A percentile compares a stretch with the other conserved stretches of the same genome.
phyloP scores from a whole-genome alignment of 2,113 vertebrate species.

The Psittacus erithacus region DNA sequence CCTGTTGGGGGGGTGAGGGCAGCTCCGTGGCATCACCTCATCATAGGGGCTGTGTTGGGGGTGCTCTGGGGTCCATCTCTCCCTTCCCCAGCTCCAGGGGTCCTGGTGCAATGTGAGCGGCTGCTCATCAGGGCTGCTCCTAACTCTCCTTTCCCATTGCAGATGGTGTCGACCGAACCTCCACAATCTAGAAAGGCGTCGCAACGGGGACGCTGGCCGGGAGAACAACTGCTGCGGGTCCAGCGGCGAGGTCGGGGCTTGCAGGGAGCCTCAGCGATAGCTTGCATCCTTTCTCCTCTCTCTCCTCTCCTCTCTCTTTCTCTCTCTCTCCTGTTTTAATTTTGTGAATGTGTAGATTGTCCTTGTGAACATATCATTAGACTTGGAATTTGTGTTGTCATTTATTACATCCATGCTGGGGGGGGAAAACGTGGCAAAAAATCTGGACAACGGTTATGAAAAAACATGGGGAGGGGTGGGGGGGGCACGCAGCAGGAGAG shows the following conservation, averaged over 20 bases:
- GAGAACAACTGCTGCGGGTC: conserved; percentile 78
- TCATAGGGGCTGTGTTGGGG: fast-evolving
- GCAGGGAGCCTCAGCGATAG: conserved; percentile 69
- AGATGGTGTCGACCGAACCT: conserved; percentile 96
- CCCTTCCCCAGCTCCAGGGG: background rate
- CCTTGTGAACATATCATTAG: conserved; percentile 78
- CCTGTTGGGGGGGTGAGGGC: background rate
- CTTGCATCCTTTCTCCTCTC: conserved; percentile 71
- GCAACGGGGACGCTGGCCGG: conserved; percentile 75
- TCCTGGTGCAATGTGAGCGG: background rate
- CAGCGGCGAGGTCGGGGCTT: conserved; percentile 74
- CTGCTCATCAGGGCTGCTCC: background rate
- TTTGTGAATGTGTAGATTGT: conserved; percentile 80
- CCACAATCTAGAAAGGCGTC: conserved; percentile 87
- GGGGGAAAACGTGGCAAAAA: background rate
- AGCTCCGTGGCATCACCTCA: fast-evolving
- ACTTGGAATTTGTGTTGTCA: conserved; percentile 72
- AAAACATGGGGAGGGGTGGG: background rate
- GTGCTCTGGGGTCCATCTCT: background rate
- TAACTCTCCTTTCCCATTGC: conserved; percentile 5
- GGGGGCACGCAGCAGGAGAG: background rate
- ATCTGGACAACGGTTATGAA: background rate
- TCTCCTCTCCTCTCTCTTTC: background rate
- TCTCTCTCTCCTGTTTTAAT: conserved; percentile 72
- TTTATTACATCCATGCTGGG: conserved; percentile 67